Conservation (phyloP, 2,797 vertebrate species). For the Paratrypauchen microcephalus region DNA sequence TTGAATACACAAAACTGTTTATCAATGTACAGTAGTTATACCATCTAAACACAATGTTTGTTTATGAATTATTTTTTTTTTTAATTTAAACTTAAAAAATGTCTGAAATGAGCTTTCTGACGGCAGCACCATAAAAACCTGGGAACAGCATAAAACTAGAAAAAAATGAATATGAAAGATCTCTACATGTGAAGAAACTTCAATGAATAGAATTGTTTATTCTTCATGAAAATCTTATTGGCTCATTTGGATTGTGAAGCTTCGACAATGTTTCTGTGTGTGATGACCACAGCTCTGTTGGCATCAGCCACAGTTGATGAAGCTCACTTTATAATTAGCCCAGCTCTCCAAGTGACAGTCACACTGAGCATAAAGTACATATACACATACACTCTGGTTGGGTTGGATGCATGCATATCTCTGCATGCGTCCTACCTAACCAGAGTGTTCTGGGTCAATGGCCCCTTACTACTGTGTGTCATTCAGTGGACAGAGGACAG, state of each 20-base stretch:
- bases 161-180: conserved; percentile 53
- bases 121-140: conserved; percentile 16
- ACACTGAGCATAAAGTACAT: conserved; percentile 6
- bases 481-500: too few species aligned
- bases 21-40: neutral
- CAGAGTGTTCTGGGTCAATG: conserved; percentile 3
- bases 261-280: conserved; percentile 29
- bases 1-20: conserved; percentile 6
- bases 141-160: conserved; percentile 35
- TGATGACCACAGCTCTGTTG: conserved; percentile 55
- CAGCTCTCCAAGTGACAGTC: conserved; percentile 42
- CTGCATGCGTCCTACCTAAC: neutral
- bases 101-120: conserved; percentile 59
- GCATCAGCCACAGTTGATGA: conserved; percentile 58
- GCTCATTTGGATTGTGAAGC: conserved; percentile 47
- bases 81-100: conserved; percentile 38
- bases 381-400: conserved; percentile 9
- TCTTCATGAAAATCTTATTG: conserved; percentile 59
- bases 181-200: conserved; percentile 55
- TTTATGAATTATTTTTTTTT: neutral
- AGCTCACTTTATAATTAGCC: conserved; percentile 46
- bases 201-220: conserved; percentile 64
- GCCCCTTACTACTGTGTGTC: neutral
- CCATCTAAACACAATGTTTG: conserved; percentile 35
- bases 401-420: conserved; percentile 30